A percentile compares a stretch with the other conserved stretches of the same genome.
Evolutionary conservation across 2,888 invertebrate genomes (phyloP).

Genomic region (Campoplex capitator): DNA sequence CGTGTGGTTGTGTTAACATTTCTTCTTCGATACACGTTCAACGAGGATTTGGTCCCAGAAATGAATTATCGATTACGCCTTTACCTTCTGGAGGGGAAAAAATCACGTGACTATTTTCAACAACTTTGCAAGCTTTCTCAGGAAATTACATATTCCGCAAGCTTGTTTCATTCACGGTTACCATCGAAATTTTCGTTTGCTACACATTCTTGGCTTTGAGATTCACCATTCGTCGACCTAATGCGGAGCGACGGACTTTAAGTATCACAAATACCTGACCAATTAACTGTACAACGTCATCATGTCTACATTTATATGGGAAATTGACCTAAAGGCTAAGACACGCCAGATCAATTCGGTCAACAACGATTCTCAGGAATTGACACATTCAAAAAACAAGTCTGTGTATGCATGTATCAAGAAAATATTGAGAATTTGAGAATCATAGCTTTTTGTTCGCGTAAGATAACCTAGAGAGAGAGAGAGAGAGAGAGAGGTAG

Average conservation of each 20-base stretch:
- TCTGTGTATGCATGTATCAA: conserved; percentile 54
- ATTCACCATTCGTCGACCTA: conserved; percentile 20
- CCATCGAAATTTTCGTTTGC: conserved; percentile 34
- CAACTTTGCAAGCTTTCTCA: conserved; percentile 52
- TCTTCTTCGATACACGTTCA: conserved; percentile 25
- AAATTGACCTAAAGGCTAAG: not conserved
- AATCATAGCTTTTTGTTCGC: conserved; percentile 26
- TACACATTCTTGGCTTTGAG: not conserved
- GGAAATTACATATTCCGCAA: conserved; percentile 34
- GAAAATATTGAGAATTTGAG: conserved; percentile 48
- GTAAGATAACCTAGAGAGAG: not conserved
- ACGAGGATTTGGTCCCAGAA: conserved; percentile 67
- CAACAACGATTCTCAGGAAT: not conserved
- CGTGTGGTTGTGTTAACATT: not conserved
- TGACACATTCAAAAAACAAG: not conserved
- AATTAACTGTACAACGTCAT: conserved; percentile 49
- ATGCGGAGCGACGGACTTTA: not conserved
- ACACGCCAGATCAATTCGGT: not conserved
- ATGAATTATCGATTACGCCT: conserved; percentile 58
- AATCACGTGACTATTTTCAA: conserved; percentile 41
- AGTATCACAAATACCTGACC: conserved; percentile 22
- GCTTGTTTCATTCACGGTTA: conserved; percentile 36
- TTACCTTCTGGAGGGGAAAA: conserved; percentile 45
- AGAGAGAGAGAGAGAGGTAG: not conserved
- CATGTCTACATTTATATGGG: conserved; percentile 13